Conservation (phyloP, 2,797 vertebrate genomes). For the Trematomus bernacchii region DNA sequence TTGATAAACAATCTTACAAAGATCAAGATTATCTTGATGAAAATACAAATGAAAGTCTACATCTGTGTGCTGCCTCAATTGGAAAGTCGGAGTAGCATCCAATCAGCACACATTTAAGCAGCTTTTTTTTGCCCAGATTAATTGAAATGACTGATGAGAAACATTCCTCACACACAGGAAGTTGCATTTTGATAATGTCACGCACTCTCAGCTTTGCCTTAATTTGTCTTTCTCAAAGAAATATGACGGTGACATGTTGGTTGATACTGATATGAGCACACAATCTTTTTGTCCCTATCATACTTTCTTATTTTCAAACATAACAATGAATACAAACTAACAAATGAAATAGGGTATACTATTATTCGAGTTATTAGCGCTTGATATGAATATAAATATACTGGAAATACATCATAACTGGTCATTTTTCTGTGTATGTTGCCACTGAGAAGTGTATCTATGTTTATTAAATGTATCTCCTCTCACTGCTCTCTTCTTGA, state of each 20-base stretch:
- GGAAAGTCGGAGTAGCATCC: slow-evolving; percentile 3
- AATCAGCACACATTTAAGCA: slow-evolving; percentile 5
- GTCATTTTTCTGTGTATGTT: background rate
- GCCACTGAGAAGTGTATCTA: background rate
- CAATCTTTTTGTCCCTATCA: background rate
- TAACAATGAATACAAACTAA: background rate
- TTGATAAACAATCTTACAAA: slow-evolving; percentile 18
- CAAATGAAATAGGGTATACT: background rate
- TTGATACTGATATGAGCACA: background rate
- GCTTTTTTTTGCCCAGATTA: slow-evolving; percentile 6
- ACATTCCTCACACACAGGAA: background rate
- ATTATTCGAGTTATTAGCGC: background rate
- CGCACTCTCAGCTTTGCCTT: background rate
- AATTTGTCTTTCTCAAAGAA: background rate
- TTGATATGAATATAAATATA: background rate
- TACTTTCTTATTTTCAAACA: background rate
- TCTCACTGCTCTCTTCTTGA: slow-evolving; percentile 18
- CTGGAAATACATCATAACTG: background rate
- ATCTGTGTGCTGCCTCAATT: background rate
- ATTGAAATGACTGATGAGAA: slow-evolving; percentile 22
- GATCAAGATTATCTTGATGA: slow-evolving; percentile 18
- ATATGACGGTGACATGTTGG: background rate
- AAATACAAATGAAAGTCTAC: slow-evolving; percentile 6
- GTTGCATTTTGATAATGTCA: background rate
- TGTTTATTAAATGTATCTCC: too few species aligned